phyloP scores from a whole-genome alignment of 2,113 vertebrate species.

The Prionailurus bengalensis region DNA sequence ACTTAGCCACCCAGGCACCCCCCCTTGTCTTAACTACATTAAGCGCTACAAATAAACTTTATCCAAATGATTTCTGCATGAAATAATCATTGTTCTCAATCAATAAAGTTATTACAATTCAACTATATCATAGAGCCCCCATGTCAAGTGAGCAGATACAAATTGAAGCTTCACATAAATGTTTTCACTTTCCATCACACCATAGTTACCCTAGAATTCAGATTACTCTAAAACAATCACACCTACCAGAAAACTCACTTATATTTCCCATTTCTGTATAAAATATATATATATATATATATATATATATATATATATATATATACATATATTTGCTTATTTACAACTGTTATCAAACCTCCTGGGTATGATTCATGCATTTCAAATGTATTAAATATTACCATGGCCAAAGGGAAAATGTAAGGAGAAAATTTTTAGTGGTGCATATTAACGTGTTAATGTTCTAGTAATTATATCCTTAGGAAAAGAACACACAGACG shows the following conservation, averaged over 20 bases:
- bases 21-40: not conserved
- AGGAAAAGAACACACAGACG: not conserved
- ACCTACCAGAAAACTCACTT: not conserved
- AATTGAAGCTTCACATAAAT: not conserved
- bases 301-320: no score
- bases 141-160: not conserved
- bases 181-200: not conserved
- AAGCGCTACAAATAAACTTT: not conserved
- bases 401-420: not conserved
- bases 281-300: not conserved
- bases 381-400: not conserved
- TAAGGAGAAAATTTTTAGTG: not conserved
- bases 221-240: not conserved
- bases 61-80: slow-evolving; percentile 1
- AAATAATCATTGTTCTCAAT: not conserved
- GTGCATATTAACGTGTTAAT: not conserved
- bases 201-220: not conserved
- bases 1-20: no score
- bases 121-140: no score
- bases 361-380: not conserved
- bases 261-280: not conserved
- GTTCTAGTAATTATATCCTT: not conserved
- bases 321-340: not conserved
- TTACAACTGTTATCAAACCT: not conserved
- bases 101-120: not conserved